Conservation (phyloP, 2,797 vertebrate genomes). For the Remorina albescens region DNA sequence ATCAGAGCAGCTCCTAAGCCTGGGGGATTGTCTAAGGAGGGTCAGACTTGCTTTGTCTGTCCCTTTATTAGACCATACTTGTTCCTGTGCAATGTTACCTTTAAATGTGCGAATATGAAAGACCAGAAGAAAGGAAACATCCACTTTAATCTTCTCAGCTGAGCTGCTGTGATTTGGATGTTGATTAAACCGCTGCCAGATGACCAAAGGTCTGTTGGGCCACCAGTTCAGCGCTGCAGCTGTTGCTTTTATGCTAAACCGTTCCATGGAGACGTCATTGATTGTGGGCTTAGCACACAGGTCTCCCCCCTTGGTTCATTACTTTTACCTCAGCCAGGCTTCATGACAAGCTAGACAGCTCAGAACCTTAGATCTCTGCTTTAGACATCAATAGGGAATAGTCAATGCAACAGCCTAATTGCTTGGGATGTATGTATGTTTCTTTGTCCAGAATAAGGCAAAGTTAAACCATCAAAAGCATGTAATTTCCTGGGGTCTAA, state of each 20-base stretch:
- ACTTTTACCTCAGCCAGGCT: conserved; percentile 67
- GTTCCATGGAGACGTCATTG: conserved; percentile 66
- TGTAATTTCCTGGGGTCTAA: no score
- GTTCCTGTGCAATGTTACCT: conserved; percentile 32
- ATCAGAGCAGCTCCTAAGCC: conserved; percentile 43
- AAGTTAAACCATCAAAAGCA: conserved; percentile 14
- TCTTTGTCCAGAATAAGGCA: conserved; percentile 22
- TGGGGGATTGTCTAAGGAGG: conserved; percentile 1
- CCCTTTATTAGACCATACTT: conserved; percentile 42
- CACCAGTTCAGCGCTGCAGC: conserved; percentile 77
- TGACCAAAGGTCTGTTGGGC: conserved; percentile 77
- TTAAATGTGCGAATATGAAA: conserved; percentile 33
- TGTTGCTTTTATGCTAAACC: conserved; percentile 81
- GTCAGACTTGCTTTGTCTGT: conserved; percentile 38
- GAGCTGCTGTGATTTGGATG: conserved; percentile 86
- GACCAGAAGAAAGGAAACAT: conserved; percentile 43
- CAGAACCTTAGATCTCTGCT: conserved; percentile 55
- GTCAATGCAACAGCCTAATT: conserved; percentile 29
- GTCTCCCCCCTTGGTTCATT: conserved; percentile 66
- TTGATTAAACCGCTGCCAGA: conserved; percentile 86
- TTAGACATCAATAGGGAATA: conserved; percentile 46
- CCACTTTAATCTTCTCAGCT: conserved; percentile 83
- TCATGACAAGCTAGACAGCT: conserved; percentile 58
- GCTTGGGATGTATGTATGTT: not conserved
- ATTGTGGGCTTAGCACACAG: conserved; percentile 73